phyloP scores from a whole-genome alignment of 2,797 vertebrate species.

The Australoheros facetus region DNA sequence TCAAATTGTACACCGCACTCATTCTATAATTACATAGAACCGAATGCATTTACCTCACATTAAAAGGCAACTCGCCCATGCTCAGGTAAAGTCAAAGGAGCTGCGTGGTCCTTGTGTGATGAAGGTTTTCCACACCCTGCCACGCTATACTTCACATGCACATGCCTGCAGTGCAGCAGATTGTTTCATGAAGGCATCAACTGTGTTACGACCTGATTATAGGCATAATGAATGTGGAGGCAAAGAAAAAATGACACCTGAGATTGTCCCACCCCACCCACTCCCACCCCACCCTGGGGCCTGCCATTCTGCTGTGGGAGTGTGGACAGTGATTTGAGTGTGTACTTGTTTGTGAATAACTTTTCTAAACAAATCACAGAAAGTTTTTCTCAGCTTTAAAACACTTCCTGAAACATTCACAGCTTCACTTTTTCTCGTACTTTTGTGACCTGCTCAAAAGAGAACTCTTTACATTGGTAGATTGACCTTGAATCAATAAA shows the following conservation, averaged over 20 bases:
- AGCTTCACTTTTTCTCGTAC: too few species aligned
- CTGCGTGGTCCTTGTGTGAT: slow-evolving; percentile 6
- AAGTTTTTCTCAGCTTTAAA: background rate
- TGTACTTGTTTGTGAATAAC: background rate
- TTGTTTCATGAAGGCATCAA: slow-evolving; percentile 54
- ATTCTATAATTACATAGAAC: slow-evolving; percentile 54
- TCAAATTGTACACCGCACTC: slow-evolving; percentile 44
- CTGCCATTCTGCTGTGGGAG: slow-evolving; percentile 43
- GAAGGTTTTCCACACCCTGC: slow-evolving; percentile 48
- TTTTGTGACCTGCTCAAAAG: too few species aligned
- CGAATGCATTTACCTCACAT: slow-evolving; percentile 32
- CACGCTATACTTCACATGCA: slow-evolving; percentile 39
- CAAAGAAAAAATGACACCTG: slow-evolving; percentile 52
- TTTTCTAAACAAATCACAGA: background rate
- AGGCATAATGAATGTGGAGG: slow-evolving; percentile 36
- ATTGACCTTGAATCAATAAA: background rate
- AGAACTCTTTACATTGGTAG: background rate
- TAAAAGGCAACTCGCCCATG: slow-evolving; percentile 16
- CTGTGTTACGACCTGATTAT: slow-evolving; percentile 60
- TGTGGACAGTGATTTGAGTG: background rate
- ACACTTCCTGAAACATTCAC: too few species aligned
- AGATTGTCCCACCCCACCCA: slow-evolving; percentile 13
- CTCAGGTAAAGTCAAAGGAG: slow-evolving; percentile 20
- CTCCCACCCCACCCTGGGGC: slow-evolving; percentile 24
- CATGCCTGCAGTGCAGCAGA: slow-evolving; percentile 31